Conservation (phyloP, 2,113 vertebrate species). For the Kobus ellipsiprymnus region DNA sequence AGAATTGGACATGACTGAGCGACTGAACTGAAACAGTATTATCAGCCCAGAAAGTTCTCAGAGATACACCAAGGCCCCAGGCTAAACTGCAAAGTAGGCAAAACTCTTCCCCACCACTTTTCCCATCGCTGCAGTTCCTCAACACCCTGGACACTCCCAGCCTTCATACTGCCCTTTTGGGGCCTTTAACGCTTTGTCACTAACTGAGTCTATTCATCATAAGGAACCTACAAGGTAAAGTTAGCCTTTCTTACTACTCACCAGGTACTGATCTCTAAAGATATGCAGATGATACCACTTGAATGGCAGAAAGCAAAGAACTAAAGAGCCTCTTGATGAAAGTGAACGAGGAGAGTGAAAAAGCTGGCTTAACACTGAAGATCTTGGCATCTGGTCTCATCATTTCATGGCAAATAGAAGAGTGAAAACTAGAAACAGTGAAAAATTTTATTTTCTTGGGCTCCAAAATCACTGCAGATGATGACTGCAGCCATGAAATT, state of each 20-base stretch:
- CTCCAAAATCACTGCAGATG: neutral
- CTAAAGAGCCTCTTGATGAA: neutral
- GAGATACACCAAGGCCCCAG: neutral
- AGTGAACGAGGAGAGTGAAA: neutral
- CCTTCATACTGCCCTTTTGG: neutral
- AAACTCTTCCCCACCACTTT: neutral
- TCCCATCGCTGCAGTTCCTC: neutral
- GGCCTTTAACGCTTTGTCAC: neutral
- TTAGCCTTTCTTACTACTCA: neutral
- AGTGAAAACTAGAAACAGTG: neutral
- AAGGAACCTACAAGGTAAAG: neutral
- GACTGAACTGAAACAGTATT: neutral
- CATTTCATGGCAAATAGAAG: neutral
- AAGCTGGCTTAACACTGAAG: too few species aligned
- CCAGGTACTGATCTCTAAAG: neutral
- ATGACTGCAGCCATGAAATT: neutral
- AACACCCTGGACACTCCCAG: neutral
- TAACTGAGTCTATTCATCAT: neutral
- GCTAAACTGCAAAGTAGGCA: constrained; percentile 34
- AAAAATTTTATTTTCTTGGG: neutral
- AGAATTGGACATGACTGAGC: neutral
- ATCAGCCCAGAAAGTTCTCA: constrained; percentile 45
- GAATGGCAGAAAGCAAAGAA: neutral
- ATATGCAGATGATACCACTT: neutral
- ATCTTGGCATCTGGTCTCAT: neutral